A percentile compares a stretch with the other conserved stretches of the same genome.
phyloP scores from a whole-genome alignment of 1,140 invertebrate genomes.

The Panagrolaimus sp. region DNA sequence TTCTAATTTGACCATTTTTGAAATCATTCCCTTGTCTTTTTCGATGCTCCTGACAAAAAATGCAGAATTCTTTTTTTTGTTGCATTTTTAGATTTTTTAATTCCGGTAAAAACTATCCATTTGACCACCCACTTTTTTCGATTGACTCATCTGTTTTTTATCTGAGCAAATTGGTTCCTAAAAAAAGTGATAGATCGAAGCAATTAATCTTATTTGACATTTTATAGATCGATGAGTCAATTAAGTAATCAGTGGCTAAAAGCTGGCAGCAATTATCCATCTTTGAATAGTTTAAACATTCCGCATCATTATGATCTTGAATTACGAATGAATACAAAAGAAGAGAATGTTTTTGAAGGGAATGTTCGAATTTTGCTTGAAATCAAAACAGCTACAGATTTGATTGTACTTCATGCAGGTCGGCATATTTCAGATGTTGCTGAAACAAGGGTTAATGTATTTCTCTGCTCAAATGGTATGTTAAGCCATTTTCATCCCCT shows the following conservation, averaged over 20 bases:
- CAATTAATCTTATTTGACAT: slow-evolving; percentile 7
- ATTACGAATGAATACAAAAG: slow-evolving; percentile 5
- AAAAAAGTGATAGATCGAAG: neutral
- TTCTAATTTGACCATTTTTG: too few relatives aligned
- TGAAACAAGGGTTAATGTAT: neutral
- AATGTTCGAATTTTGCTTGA: neutral
- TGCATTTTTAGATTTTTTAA: too few relatives aligned
- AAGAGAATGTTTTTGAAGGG: slow-evolving; percentile 8
- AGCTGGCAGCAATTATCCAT: neutral
- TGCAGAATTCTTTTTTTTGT: too few relatives aligned
- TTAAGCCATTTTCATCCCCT: too few relatives aligned
- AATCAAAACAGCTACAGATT: neutral
- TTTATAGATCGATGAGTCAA: neutral
- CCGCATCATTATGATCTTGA: slow-evolving; percentile 3
- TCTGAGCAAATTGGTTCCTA: neutral
- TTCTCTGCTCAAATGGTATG: neutral
- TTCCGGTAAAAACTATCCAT: too few relatives aligned
- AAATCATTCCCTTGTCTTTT: too few relatives aligned
- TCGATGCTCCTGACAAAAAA: too few relatives aligned
- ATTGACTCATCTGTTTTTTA: slow-evolving; percentile 13
- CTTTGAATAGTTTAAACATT: slow-evolving; percentile 12
- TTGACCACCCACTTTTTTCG: too few relatives aligned
- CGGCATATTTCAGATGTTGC: slow-evolving; percentile 3
- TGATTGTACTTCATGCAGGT: neutral
- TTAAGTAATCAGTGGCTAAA: slow-evolving; percentile 5